Conservation (phyloP, 37 sponge, comb jelly and placozoan species). For the Bolinopsis microptera region DNA sequence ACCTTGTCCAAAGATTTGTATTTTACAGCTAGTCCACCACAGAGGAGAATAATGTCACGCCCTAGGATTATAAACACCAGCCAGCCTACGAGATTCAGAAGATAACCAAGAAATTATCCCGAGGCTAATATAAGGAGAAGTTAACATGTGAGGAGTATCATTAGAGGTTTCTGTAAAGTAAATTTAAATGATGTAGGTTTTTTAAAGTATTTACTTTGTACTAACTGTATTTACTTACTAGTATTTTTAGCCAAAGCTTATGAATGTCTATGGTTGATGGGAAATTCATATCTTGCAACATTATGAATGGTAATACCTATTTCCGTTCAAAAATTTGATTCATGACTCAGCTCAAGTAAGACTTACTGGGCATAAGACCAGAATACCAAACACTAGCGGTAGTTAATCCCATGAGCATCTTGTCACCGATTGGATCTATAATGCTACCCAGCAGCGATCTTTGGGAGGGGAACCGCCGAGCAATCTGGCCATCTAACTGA, state of each 20-base stretch:
- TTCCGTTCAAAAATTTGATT: too few species aligned
- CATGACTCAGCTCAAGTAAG: background rate
- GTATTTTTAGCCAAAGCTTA: too few species aligned
- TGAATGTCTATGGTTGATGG: too few species aligned
- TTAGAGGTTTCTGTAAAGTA: too few species aligned
- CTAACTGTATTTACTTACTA: too few species aligned
- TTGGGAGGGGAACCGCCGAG: slow-evolving; percentile 51
- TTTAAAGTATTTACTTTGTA: too few species aligned
- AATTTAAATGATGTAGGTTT: too few species aligned
- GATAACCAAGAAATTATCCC: too few species aligned
- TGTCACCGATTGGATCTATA: slow-evolving; percentile 64
- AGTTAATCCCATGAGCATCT: slow-evolving; percentile 46
- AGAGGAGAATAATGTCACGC: background rate
- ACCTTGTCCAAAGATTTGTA: slow-evolving; percentile 15
- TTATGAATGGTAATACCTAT: too few species aligned
- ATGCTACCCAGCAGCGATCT: slow-evolving; percentile 57
- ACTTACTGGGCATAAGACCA: slow-evolving; percentile 45
- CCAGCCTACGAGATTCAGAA: slow-evolving; percentile 18
- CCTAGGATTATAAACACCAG: background rate
- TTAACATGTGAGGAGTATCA: too few species aligned
- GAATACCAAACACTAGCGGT: slow-evolving; percentile 43
- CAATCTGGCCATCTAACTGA: slow-evolving; percentile 68
- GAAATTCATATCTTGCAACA: too few species aligned
- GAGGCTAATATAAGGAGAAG: too few species aligned
- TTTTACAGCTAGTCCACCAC: background rate